These are phyloP conservation scores for Parnassius orleans DNA, from an alignment of 2,888 invertebrate species.

Conservation along the genomic window DNA sequence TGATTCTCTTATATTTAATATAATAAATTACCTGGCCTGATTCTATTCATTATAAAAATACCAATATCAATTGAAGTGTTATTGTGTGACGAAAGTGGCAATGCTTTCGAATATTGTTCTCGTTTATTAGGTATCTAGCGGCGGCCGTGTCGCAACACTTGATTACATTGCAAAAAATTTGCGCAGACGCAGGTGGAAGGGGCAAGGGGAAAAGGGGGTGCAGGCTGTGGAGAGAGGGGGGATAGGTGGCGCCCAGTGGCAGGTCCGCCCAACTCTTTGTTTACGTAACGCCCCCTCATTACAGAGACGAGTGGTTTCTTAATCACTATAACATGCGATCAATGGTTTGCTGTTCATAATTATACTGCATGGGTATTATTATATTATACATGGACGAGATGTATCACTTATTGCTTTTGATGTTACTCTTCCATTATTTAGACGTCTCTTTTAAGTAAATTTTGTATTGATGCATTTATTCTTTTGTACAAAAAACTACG, in stretches of 20 bases:
- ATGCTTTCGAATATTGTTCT: background rate
- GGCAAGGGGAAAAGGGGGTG: constrained; percentile 27
- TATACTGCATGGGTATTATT: background rate
- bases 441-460: too few species aligned
- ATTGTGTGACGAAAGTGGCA: background rate
- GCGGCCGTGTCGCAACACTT: constrained; percentile 20
- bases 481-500: too few species aligned
- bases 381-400: background rate
- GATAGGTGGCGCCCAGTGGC: constrained; percentile 63
- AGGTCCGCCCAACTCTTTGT: constrained; percentile 78
- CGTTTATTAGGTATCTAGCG: constrained; percentile 15
- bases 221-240: constrained; percentile 43
- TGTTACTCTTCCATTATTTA: too few species aligned
- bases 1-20: too few species aligned
- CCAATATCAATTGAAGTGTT: too few species aligned
- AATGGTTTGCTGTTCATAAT: background rate
- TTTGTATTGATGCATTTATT: too few species aligned
- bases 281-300: constrained; percentile 77
- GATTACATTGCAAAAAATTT: constrained; percentile 60
- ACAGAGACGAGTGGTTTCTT: constrained; percentile 53
- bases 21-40: too few species aligned
- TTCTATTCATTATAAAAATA: too few species aligned
- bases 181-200: constrained; percentile 60
- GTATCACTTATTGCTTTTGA: too few species aligned
- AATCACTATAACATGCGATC: constrained; percentile 39